phyloP scores from a whole-genome alignment of 2,888 invertebrate genomes.

The Tetramorium bicarinatum region DNA sequence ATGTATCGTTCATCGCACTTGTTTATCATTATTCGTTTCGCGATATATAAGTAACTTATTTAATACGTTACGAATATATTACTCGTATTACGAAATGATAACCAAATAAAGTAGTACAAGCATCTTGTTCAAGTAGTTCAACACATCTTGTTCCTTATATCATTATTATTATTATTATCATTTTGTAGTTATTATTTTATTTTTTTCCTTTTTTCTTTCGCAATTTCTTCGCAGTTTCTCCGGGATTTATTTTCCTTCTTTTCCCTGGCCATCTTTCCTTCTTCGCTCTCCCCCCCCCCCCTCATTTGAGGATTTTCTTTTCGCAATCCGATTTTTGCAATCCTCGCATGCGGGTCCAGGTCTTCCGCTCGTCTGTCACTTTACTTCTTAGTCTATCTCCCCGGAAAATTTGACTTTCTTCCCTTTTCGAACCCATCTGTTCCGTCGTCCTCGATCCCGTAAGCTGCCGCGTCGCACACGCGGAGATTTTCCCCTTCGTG shows the following conservation, averaged over 20 bases:
- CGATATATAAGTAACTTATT: not conserved
- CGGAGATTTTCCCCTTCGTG: constrained; percentile 30
- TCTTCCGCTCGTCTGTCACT: constrained; percentile 25
- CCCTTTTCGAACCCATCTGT: constrained; percentile 29
- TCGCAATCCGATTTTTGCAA: constrained; percentile 35
- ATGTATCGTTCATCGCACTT: not conserved
- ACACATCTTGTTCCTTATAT: not conserved
- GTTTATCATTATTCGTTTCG: constrained; percentile 9
- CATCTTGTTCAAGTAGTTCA: not conserved
- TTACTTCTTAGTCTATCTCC: constrained; percentile 39
- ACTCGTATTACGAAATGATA: no score
- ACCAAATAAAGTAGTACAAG: not conserved
- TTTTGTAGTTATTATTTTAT: not conserved
- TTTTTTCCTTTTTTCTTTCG: not conserved
- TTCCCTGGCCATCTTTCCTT: not conserved
- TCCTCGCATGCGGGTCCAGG: constrained; percentile 14
- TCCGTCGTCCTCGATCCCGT: constrained; percentile 30
- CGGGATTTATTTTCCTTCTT: not conserved
- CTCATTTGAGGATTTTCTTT: constrained; percentile 20
- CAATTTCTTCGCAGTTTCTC: not conserved
- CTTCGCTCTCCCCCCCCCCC: not conserved
- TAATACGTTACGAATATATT: no score
- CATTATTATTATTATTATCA: not conserved
- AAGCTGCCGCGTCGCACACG: constrained; percentile 28
- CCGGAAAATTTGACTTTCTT: constrained; percentile 45